Evolutionary conservation across 2,113 vertebrate genomes (phyloP), one percentile per base, ranked within the genome.

Genomic region (Corythornis madagascariensis): DNA sequence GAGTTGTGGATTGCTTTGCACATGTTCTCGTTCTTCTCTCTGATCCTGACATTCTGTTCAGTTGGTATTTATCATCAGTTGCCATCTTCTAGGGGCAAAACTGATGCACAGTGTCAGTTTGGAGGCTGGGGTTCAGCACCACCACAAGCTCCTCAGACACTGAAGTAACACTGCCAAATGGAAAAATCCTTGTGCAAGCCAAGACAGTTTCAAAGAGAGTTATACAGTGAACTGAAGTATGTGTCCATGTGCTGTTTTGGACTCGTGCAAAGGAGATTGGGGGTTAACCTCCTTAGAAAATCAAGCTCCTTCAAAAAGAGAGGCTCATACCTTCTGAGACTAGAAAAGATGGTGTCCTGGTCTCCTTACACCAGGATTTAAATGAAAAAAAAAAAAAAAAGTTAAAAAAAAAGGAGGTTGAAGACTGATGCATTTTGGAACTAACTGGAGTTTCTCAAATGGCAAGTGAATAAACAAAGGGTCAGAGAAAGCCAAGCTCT

Each of bases 51-150:
- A 9, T 64, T 91, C 60, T 50, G 10, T 40, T 82, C 20, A n/a
- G 50, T 5, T n/a, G 29, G 31, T 60, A 25, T 26, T 63, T 43
- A n/a, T 43, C n/a, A 5, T 11, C 24, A 10, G 0, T 0, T 63
- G 35, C 22, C 15, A 16, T n/a, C 16, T 66, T 60, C 53, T 38
- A 42, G 40, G 24, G 35, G 29, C 21, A 75, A 53, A 67, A 47
- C 12, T 11, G 63, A 13, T 17, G 56, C 16, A 7, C 14, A 19
- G 22, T 48, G 59, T 45, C 11, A 7, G 2, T 67, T 40, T 28
- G 60, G 24, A 69, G 38, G 31, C 24, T 60, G 57, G 5, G 6
- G 16, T 61, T 75, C 20, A 52, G 56, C 45, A 65, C 52, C 35
- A 40, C 47, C 52, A n/a, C 15, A 33, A 66, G 57, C 29, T 82